These are phyloP conservation scores for Silvanus unidentatus DNA, from an alignment of 2,888 invertebrate species.

Conservation along the genomic window DNA sequence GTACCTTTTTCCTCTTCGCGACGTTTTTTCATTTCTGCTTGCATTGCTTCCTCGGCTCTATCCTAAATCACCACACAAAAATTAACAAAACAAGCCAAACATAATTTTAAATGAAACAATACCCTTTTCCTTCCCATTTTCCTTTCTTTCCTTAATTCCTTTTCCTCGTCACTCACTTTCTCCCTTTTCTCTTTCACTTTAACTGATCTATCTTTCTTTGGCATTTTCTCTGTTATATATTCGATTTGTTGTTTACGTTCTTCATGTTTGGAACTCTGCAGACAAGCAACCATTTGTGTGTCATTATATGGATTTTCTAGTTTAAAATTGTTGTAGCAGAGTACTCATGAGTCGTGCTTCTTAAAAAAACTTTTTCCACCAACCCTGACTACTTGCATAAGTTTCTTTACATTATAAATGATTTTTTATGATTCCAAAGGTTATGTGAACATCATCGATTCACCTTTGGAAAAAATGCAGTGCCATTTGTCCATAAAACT, in stretches of 20 bases:
- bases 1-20: conserved; percentile 77
- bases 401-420: background rate
- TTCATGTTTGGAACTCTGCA: conserved; percentile 49
- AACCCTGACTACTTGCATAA: conserved; percentile 2
- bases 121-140: conserved; percentile 76
- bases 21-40: conserved; percentile 68
- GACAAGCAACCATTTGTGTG: conserved; percentile 36
- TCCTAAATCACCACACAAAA: conserved; percentile 53
- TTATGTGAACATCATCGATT: too few relatives aligned
- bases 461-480: too few relatives aligned
- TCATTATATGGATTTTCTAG: conserved; percentile 11
- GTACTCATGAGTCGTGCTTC: background rate
- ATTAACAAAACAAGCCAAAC: conserved; percentile 6
- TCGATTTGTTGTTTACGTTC: conserved; percentile 41
- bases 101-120: too few relatives aligned
- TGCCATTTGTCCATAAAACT: too few relatives aligned
- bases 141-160: conserved; percentile 73
- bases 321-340: background rate
- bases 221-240: conserved; percentile 42
- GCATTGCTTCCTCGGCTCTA: conserved; percentile 62
- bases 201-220: conserved; percentile 50
- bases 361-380: background rate
- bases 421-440: too few relatives aligned
- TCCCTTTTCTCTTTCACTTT: conserved; percentile 55
- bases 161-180: conserved; percentile 70